Evolutionary conservation across 2,113 vertebrate species (phyloP).

Genomic region (Notiomystis cincta): DNA sequence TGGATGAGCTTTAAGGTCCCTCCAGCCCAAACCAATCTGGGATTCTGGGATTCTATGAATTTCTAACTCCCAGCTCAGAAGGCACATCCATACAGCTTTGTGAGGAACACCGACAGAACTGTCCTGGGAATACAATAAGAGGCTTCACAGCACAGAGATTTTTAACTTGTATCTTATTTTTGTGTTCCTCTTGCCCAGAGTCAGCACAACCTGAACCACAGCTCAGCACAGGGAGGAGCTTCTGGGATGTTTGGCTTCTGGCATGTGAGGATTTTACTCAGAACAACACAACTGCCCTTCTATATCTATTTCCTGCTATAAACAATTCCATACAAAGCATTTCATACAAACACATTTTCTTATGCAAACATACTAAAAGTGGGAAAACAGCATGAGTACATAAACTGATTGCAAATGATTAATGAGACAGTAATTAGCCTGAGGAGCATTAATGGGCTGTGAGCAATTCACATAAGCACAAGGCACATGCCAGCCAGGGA

Average conservation of each 20-base stretch:
- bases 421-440: background rate
- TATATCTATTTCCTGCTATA: background rate
- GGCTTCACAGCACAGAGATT: background rate
- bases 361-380: background rate
- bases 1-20: background rate
- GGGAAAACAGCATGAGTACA: background rate
- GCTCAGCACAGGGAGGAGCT: background rate
- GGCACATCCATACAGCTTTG: background rate
- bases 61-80: background rate
- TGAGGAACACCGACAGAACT: background rate
- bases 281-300: background rate
- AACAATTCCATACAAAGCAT: background rate
- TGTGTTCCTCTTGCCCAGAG: background rate
- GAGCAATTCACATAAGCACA: background rate
- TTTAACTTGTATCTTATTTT: background rate
- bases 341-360: background rate
- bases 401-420: background rate
- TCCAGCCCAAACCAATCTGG: background rate
- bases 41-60: background rate
- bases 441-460: background rate
- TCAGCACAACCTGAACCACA: background rate
- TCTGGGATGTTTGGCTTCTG: accelerated
- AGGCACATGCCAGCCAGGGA: background rate
- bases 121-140: accelerated
- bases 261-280: background rate